Percentiles rank a stretch among this genome's conserved stretches.
These are phyloP conservation scores for Triops longicaudatus DNA, from an alignment of 1,140 invertebrate genomes.

Conservation along the genomic window DNA sequence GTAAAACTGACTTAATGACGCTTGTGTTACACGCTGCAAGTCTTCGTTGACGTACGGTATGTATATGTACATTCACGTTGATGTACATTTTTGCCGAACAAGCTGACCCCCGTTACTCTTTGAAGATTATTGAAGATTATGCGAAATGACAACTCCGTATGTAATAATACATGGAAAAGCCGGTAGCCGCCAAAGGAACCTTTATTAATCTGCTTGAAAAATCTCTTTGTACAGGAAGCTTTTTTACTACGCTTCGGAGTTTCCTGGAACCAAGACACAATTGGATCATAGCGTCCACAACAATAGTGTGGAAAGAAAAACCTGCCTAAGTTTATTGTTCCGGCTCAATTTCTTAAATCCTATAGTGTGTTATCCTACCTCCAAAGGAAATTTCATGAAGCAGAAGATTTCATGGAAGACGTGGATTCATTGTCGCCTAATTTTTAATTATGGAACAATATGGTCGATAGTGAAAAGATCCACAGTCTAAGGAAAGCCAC, in stretches of 20 bases:
- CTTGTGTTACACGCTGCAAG: no score
- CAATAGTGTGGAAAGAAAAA: background rate
- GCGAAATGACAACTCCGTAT: background rate
- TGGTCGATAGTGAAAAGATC: background rate
- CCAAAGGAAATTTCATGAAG: background rate
- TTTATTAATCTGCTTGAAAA: background rate
- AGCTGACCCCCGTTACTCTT: no score
- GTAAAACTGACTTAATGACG: no score
- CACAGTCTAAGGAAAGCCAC: no score
- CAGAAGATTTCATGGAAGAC: background rate
- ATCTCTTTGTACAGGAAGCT: background rate
- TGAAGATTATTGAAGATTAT: no score
- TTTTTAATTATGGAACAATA: background rate
- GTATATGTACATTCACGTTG: no score
- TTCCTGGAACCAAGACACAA: background rate
- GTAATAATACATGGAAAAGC: background rate
- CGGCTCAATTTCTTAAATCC: background rate
- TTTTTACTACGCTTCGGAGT: background rate
- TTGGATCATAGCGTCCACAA: background rate
- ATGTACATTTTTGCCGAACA: no score
- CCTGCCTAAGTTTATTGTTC: background rate
- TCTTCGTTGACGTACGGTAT: no score
- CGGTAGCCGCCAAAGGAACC: background rate
- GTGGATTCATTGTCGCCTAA: background rate
- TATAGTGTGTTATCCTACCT: background rate